phyloP scores from a whole-genome alignment of 2,797 vertebrate genomes.

The Alexandromys oeconomus region DNA sequence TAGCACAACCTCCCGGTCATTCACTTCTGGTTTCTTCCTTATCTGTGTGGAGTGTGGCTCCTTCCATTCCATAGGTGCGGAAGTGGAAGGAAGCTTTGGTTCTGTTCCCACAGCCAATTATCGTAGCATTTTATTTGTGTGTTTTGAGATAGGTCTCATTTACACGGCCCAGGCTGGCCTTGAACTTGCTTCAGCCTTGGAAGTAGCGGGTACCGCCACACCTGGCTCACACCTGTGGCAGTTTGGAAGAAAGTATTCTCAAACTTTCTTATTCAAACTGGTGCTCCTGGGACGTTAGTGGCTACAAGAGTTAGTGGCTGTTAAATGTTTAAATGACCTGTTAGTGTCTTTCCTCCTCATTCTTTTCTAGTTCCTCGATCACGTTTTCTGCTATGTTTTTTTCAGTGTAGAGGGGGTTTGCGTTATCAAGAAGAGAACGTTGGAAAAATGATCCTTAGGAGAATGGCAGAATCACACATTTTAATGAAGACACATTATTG shows the following conservation, averaged over 20 bases:
- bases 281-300: background rate
- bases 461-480: background rate
- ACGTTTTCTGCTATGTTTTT: background rate
- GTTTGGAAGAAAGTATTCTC: background rate
- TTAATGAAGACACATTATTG: background rate
- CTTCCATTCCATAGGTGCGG: background rate
- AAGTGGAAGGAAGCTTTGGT: background rate
- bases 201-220: background rate
- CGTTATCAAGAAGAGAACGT: constrained; percentile 7
- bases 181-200: background rate
- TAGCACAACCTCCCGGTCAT: background rate
- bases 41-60: background rate
- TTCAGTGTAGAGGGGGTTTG: background rate
- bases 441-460: constrained; percentile 8
- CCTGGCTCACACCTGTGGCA: background rate
- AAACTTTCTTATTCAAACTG: background rate
- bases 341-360: background rate
- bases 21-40: background rate
- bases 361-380: background rate
- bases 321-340: background rate
- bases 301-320: background rate
- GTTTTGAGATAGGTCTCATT: background rate
- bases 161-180: background rate
- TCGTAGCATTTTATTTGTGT: background rate
- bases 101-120: background rate